Evolutionary conservation across 2,888 invertebrate species (phyloP).

Genomic region (Bellardia pandia): DNA sequence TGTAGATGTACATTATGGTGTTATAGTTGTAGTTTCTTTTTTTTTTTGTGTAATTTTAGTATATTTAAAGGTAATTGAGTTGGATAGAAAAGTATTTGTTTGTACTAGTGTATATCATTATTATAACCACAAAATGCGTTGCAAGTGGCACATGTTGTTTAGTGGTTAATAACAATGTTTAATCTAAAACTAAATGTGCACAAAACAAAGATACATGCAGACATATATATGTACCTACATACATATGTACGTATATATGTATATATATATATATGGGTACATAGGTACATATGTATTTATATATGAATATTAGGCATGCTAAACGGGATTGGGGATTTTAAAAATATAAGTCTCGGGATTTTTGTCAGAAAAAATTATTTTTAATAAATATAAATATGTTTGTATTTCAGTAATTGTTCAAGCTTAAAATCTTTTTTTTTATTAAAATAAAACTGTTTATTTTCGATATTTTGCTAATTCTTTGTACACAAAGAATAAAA

Average conservation of each 20-base stretch:
- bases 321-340: too few relatives aligned
- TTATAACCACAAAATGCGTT: conserved; percentile 63
- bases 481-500: too few relatives aligned
- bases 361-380: too few relatives aligned
- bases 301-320: too few relatives aligned
- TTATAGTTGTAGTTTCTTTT: not conserved
- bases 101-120: conserved; percentile 36
- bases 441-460: too few relatives aligned
- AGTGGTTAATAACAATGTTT: conserved; percentile 70
- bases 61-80: conserved; percentile 62
- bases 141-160: conserved; percentile 73
- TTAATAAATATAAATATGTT: too few relatives aligned
- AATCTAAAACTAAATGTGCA: conserved; percentile 67
- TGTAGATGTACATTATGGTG: not conserved
- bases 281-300: too few relatives aligned
- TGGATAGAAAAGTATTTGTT: conserved; percentile 41
- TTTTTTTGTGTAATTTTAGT: conserved; percentile 10
- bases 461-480: too few relatives aligned
- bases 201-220: not conserved
- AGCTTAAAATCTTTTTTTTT: too few relatives aligned
- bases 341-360: too few relatives aligned
- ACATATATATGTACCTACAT: not conserved
- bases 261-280: not conserved
- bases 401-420: too few relatives aligned
- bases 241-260: not conserved